Conservation (phyloP, 2,113 vertebrate genomes). For the Varanus salvator region DNA sequence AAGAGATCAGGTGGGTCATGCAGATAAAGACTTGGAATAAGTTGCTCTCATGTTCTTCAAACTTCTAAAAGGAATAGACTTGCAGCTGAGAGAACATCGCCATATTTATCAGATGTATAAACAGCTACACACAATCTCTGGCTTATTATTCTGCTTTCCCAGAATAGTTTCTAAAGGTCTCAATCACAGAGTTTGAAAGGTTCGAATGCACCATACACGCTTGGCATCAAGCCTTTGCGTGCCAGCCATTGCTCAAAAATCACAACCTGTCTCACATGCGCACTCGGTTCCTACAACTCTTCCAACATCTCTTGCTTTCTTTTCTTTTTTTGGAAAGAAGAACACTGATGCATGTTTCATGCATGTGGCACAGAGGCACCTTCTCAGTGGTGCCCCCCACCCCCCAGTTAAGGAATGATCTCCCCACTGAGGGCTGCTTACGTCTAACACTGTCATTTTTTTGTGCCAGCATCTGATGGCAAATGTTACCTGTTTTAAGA, state of each 20-base stretch:
- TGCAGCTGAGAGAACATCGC: constrained; percentile 62
- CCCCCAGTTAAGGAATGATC: no score
- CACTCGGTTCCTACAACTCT: not conserved
- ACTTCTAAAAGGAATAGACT: constrained; percentile 62
- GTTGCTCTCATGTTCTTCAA: constrained; percentile 49
- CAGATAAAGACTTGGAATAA: constrained; percentile 20
- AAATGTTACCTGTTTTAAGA: no score
- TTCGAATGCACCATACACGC: not conserved
- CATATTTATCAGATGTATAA: not conserved
- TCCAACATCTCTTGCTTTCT: not conserved
- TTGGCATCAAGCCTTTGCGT: not conserved
- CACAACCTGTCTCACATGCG: not conserved
- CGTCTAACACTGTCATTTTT: no score
- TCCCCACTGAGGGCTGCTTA: no score
- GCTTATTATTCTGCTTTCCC: not conserved
- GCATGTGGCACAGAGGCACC: no score
- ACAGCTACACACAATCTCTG: not conserved
- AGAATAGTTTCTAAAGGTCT: not conserved
- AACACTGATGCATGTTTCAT: not conserved
- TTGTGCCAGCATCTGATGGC: no score
- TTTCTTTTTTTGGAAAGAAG: not conserved
- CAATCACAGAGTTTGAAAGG: not conserved
- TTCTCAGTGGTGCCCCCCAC: no score
- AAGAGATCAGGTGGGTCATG: not conserved
- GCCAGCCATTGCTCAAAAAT: not conserved